Evolutionary conservation across 37 sponge, comb jelly and placozoan species (phyloP).

Genomic region (Axinella damicornis): DNA sequence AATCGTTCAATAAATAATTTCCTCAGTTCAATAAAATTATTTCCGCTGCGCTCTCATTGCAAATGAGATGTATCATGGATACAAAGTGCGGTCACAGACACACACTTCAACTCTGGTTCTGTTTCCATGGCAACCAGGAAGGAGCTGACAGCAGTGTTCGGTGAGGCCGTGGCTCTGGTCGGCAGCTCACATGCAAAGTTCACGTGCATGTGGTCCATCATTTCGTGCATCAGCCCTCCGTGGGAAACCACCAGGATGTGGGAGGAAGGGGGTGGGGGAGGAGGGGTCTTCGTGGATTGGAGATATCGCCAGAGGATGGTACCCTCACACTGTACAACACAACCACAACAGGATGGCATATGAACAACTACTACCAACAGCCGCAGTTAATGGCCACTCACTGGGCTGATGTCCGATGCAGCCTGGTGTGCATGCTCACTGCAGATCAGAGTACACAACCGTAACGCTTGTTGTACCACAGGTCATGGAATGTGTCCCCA

Average conservation of each 20-base stretch:
- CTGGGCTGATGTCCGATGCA: too few relatives aligned
- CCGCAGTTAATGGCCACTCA: too few relatives aligned
- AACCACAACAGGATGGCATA: too few relatives aligned
- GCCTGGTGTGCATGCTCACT: not conserved
- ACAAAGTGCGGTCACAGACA: slow-evolving; percentile 1
- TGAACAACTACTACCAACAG: too few relatives aligned
- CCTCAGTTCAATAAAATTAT: not conserved
- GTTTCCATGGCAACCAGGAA: not conserved
- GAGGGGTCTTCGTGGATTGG: too few relatives aligned
- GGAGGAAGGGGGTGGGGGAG: not conserved
- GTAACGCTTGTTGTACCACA: too few relatives aligned
- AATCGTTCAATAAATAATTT: too few relatives aligned
- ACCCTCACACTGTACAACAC: not conserved
- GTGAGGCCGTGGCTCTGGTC: not conserved
- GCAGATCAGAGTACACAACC: not conserved
- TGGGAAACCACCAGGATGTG: slow-evolving; percentile 28
- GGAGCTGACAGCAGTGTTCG: slow-evolving; percentile 7
- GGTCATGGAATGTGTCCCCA: not conserved
- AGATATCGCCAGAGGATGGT: not conserved
- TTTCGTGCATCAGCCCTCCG: slow-evolving; percentile 14
- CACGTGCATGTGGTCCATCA: not conserved
- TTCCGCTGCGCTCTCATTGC: not conserved
- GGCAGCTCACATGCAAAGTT: too few relatives aligned
- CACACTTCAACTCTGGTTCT: not conserved
- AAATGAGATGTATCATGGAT: slow-evolving; percentile 12